Base-by-base conservation (phyloP, 1,140 invertebrate genomes). In the Dreissena rostriformis region DNA sequence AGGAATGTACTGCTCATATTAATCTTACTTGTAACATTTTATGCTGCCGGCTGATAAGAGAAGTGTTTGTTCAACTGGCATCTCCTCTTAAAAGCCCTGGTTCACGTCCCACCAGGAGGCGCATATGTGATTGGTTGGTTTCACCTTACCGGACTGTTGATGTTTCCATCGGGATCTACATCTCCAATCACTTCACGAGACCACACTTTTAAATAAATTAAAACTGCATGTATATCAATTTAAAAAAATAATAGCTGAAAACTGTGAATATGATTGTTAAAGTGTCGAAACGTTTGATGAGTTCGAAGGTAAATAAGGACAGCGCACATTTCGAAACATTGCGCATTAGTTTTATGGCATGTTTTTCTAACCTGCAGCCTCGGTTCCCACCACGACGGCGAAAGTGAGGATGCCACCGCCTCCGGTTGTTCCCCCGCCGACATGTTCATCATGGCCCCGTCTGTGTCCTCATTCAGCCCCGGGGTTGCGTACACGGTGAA, bases 371-470 rank as follows among this genome's bases (percentile, higher is more conserved):
- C 19, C 17, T 68, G 17, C 1, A 82, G 79, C 65, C 51, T 83
- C 11, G 72, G 72, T 19, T 17, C 72, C 4, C 14, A 10, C 14
- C 65, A 83, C 29, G 81, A 83, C 49, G 81, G 72, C 53, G 5
- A 11, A 17, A 39, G 8, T 2, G 22, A 24, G 2, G 51, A 29
- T 24, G 24, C 29, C 0, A 49, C 22, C 2, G 52, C 65, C 15
- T 19, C 49, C 22, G 61, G 29, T 67, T 82, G 71, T 53, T 6
- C 19, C 0, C 24, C 24, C 0, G 15, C 39, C 11, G 73, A 70
- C 29, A 39, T 49, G 39, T 83, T 51, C 65, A 55, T 83, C 15
- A 83, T 83, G 81, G 73, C 72, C 10, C 65, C 72, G 5, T 26
- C 22, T 10, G 55, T 83, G 1, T 19, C 81, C 2, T 66, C 4